These are phyloP conservation scores for Rhynchomys soricoides DNA, from an alignment of 2,113 vertebrate species.

Conservation along the genomic window DNA sequence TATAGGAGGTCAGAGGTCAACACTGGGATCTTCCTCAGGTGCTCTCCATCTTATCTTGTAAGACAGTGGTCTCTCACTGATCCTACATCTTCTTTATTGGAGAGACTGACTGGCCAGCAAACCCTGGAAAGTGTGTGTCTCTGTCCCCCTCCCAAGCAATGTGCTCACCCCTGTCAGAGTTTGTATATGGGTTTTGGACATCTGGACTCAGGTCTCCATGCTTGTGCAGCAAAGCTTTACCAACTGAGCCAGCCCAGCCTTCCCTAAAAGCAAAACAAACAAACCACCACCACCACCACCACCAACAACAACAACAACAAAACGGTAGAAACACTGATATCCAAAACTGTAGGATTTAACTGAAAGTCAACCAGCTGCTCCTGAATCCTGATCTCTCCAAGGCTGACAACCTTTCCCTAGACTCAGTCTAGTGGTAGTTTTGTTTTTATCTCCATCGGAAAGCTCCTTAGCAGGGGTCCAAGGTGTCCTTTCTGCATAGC, in stretches of 20 bases:
- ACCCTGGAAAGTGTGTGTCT: neutral
- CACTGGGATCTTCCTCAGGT: neutral
- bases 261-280: too few species aligned
- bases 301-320: too few species aligned
- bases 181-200: neutral
- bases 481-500: neutral
- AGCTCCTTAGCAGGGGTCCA: neutral
- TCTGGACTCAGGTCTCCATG: too few species aligned
- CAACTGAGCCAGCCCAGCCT: neutral
- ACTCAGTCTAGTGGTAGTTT: neutral
- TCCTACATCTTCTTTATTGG: neutral
- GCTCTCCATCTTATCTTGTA: neutral
- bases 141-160: neutral
- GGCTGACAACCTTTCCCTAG: neutral
- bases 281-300: too few species aligned
- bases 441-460: neutral
- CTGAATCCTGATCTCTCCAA: conserved; percentile 30
- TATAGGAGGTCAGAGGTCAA: neutral
- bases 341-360: conserved; percentile 28
- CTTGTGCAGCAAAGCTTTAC: neutral
- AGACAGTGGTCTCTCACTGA: neutral
- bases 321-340: conserved; percentile 18
- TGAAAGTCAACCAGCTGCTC: conserved; percentile 30
- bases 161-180: neutral
- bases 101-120: neutral